Conservation (phyloP, 2,888 invertebrate species). For the Opisthograptis luteolata region DNA sequence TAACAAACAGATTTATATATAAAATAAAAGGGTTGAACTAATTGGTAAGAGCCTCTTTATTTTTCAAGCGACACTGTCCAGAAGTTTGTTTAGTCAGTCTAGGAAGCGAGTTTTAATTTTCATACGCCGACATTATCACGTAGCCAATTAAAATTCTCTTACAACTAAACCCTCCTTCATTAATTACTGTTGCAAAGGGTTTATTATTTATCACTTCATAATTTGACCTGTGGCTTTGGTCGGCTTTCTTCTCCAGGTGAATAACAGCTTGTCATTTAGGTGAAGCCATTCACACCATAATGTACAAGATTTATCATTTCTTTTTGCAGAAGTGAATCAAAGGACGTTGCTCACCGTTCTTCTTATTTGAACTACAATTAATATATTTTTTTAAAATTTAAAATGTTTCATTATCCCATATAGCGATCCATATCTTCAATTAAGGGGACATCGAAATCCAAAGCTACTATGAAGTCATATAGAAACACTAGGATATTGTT, state of each 20-base stretch:
- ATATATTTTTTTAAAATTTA: slow-evolving; percentile 6
- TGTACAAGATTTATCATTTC: slow-evolving; percentile 5
- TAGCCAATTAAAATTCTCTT: slow-evolving; percentile 66
- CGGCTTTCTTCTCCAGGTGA: slow-evolving; percentile 21
- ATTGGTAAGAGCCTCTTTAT: slow-evolving; percentile 30
- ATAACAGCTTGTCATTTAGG: slow-evolving; percentile 20
- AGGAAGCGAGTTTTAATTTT: slow-evolving; percentile 54
- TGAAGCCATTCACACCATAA: slow-evolving; percentile 9
- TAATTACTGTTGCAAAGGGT: slow-evolving; percentile 54
- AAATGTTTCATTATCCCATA: slow-evolving; percentile 21
- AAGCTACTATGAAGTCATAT: slow-evolving; percentile 53
- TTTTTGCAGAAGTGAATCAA: slow-evolving; percentile 1
- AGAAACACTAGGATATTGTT: slow-evolving; percentile 63
- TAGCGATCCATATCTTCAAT: slow-evolving; percentile 29
- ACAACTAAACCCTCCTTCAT: slow-evolving; percentile 51
- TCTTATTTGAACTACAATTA: background rate
- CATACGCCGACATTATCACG: slow-evolving; percentile 61
- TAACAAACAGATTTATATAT: slow-evolving; percentile 2
- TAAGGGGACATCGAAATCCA: slow-evolving; percentile 33
- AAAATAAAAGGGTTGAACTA: slow-evolving; percentile 2
- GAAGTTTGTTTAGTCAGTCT: slow-evolving; percentile 41
- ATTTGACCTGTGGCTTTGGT: slow-evolving; percentile 35
- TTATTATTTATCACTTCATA: slow-evolving; percentile 55
- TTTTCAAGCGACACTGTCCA: slow-evolving; percentile 36
- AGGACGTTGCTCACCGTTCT: background rate